Conservation (phyloP, 2,888 invertebrate genomes). For the Mesochorus sp. region DNA sequence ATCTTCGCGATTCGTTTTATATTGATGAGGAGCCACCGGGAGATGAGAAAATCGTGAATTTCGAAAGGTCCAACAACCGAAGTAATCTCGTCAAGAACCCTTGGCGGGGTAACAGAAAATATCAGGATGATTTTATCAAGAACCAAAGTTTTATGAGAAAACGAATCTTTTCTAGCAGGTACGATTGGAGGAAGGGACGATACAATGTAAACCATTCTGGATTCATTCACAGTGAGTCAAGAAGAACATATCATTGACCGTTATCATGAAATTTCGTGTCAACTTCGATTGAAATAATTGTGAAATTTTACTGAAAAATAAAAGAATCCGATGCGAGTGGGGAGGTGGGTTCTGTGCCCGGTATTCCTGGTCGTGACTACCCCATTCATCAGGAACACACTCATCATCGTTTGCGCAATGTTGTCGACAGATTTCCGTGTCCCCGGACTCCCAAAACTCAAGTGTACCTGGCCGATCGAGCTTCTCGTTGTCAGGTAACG, state of each 20-base stretch:
- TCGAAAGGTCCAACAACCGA: background rate
- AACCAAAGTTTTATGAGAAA: constrained; percentile 55
- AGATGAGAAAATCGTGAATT: background rate
- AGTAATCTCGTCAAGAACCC: constrained; percentile 35
- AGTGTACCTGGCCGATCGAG: constrained; percentile 75
- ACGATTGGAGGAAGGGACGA: constrained; percentile 58
- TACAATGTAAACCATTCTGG: constrained; percentile 58
- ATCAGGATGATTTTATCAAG: constrained; percentile 51
- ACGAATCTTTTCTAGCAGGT: constrained; percentile 22
- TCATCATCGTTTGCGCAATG: constrained; percentile 62
- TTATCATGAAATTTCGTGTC: too few species aligned
- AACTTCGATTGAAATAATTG: background rate
- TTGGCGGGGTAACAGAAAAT: constrained; percentile 61
- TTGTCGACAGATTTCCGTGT: constrained; percentile 70
- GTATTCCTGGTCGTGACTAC: constrained; percentile 74
- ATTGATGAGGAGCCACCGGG: constrained; percentile 26
- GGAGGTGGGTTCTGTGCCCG: constrained; percentile 71
- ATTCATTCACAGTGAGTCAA: constrained; percentile 60
- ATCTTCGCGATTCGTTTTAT: constrained; percentile 31
- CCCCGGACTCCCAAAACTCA: constrained; percentile 64
- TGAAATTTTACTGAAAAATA: background rate
- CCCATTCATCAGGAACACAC: constrained; percentile 69
- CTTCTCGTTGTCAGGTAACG: constrained; percentile 75
- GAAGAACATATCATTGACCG: too few species aligned
- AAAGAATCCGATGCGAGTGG: constrained; percentile 56